Conservation (phyloP, 2,888 invertebrate genomes). For the Ochlodes sylvanus region DNA sequence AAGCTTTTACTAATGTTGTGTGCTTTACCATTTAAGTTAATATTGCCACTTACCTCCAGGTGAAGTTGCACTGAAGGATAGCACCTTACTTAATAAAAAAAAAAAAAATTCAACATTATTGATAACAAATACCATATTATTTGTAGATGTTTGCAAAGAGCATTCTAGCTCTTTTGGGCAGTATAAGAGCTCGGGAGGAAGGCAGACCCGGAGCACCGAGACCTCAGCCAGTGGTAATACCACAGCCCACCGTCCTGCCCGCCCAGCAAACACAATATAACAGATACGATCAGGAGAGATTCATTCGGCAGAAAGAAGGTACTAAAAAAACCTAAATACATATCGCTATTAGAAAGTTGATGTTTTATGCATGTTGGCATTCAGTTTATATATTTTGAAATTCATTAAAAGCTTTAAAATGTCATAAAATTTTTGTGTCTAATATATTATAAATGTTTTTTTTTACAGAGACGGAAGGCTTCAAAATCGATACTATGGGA, state of each 20-base stretch:
- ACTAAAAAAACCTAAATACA: slow-evolving; percentile 11
- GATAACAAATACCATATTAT: slow-evolving; percentile 8
- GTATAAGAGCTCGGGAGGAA: slow-evolving; percentile 97
- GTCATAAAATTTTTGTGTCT: too few species aligned
- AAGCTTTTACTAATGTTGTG: too few species aligned
- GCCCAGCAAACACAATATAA: slow-evolving; percentile 94
- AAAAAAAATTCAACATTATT: too few species aligned
- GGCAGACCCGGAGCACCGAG: slow-evolving; percentile 86
- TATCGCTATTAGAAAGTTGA: too few species aligned
- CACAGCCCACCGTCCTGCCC: slow-evolving; percentile 88
- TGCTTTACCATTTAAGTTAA: too few species aligned
- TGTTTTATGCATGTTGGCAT: too few species aligned
- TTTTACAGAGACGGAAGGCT: slow-evolving; percentile 95
- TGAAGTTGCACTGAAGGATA: background rate
- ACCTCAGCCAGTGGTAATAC: slow-evolving; percentile 84
- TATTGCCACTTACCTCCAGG: too few species aligned
- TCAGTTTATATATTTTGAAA: too few species aligned
- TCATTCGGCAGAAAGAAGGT: slow-evolving; percentile 96
- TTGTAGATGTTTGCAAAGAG: slow-evolving; percentile 95
- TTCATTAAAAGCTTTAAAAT: too few species aligned
- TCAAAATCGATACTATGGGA: slow-evolving; percentile 99
- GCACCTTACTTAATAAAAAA: background rate
- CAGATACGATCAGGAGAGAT: slow-evolving; percentile 99
- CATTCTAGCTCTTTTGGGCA: slow-evolving; percentile 95
- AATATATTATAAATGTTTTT: slow-evolving; percentile 23